Percentiles rank a stretch among this genome's conserved stretches.
Evolutionary conservation across 2,113 vertebrate genomes (phyloP).

Genomic region (Planiliza haematocheilus): DNA sequence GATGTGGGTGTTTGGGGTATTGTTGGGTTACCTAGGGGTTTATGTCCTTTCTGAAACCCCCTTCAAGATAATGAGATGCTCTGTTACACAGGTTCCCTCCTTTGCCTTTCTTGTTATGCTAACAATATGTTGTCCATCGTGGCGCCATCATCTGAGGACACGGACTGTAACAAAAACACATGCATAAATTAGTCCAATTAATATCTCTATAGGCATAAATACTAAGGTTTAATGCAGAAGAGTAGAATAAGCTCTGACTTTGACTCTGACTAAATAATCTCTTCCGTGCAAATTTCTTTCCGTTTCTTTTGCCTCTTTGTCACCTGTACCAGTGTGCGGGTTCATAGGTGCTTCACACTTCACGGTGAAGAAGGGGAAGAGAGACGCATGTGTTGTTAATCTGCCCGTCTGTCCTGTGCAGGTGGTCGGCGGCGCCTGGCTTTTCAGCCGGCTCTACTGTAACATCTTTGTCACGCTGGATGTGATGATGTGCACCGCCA

Average conservation of each 20-base stretch:
- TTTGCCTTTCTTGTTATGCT: not conserved
- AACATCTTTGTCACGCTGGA: constrained; percentile 95
- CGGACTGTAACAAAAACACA: not conserved
- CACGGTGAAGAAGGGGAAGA: constrained; percentile 22
- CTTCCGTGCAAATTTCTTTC: not conserved
- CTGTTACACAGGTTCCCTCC: constrained; percentile 25
- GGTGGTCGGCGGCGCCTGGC: constrained; percentile 91
- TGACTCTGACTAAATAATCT: not conserved
- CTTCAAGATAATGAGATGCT: constrained; percentile 28
- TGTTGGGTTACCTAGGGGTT: constrained; percentile 27
- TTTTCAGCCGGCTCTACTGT: constrained; percentile 91
- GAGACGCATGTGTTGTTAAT: constrained; percentile 55
- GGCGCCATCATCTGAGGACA: not conserved
- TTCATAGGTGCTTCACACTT: constrained; percentile 47
- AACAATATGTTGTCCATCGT: constrained; percentile 7
- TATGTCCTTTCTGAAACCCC: constrained; percentile 39
- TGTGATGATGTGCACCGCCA: constrained; percentile 98
- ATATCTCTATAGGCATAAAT: not conserved
- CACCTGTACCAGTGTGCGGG: constrained; percentile 20
- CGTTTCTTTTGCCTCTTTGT: not conserved
- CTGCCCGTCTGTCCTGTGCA: constrained; percentile 66
- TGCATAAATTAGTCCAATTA: constrained; percentile 23
- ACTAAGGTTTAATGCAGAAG: not conserved
- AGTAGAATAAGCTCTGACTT: no score
- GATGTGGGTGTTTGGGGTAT: not conserved